These are phyloP conservation scores for Brachionus sp. DNA, from an alignment of 1,140 invertebrate genomes.

Conservation along the genomic window DNA sequence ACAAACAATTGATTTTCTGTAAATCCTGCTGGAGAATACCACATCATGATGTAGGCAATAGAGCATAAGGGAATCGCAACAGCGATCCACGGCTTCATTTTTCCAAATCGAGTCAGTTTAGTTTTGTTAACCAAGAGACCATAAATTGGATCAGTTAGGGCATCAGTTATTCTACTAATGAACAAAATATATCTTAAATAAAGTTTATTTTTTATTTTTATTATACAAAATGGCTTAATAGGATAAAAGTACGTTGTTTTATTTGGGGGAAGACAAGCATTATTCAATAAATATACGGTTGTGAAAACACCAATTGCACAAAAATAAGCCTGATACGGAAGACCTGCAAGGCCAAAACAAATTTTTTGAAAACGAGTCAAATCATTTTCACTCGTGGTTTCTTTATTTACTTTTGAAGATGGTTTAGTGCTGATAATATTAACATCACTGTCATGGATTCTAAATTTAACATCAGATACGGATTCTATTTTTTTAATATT, in stretches of 20 bases:
- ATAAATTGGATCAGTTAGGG: slow-evolving; percentile 33
- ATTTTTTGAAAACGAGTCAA: slow-evolving; percentile 1
- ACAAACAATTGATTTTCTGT: slow-evolving; percentile 37
- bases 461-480: background rate
- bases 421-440: background rate
- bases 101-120: slow-evolving; percentile 24
- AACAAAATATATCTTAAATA: slow-evolving; percentile 12
- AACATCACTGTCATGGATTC: background rate
- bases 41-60: slow-evolving; percentile 31
- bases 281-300: slow-evolving; percentile 22
- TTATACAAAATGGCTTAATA: background rate
- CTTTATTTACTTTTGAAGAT: background rate
- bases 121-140: slow-evolving; percentile 31
- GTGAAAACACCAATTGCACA: slow-evolving; percentile 36
- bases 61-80: slow-evolving; percentile 19
- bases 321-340: slow-evolving; percentile 38
- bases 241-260: slow-evolving; percentile 21
- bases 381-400: background rate
- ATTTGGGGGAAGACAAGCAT: background rate
- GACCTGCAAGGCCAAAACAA: slow-evolving; percentile 9
- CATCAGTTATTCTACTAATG: slow-evolving; percentile 32
- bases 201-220: background rate
- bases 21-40: slow-evolving; percentile 15
- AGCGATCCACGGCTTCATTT: slow-evolving; percentile 44
- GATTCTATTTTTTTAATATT: background rate